These are phyloP conservation scores for Eumacrocentrus americanus DNA, from an alignment of 2,888 invertebrate species.

Conservation along the genomic window DNA sequence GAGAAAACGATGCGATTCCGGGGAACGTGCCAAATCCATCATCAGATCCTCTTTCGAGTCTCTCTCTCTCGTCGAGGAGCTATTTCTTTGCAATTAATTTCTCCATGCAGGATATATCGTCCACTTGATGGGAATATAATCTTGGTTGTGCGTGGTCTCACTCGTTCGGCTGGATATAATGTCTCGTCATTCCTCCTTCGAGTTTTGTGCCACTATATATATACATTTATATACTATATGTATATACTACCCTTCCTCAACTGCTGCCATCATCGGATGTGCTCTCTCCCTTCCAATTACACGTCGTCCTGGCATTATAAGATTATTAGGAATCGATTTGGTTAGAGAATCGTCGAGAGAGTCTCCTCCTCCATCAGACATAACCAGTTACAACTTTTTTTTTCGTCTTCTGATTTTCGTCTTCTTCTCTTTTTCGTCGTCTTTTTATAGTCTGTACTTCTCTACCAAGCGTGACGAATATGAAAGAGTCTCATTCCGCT, in stretches of 20 bases:
- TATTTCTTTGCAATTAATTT: conserved; percentile 40
- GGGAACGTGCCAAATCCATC: conserved; percentile 30
- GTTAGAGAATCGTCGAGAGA: neutral
- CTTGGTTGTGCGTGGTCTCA: conserved; percentile 54
- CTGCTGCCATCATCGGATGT: conserved; percentile 16
- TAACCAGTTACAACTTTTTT: neutral
- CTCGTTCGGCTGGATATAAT: conserved; percentile 42
- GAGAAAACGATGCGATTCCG: conserved; percentile 9
- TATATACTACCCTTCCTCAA: neutral
- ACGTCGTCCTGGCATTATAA: conserved; percentile 25
- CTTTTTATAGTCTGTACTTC: neutral
- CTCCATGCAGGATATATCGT: conserved; percentile 32
- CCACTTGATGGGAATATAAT: conserved; percentile 56
- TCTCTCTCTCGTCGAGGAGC: conserved; percentile 5
- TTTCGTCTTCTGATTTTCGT: neutral
- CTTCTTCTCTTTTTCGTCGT: neutral
- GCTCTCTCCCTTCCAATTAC: conserved; percentile 21
- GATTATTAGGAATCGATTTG: conserved; percentile 31
- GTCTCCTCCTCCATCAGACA: neutral
- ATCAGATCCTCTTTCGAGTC: conserved; percentile 15
- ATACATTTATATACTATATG: too few relatives aligned
- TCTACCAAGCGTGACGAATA: conserved; percentile 5
- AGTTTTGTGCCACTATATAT: neutral
- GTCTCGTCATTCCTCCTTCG: conserved; percentile 17
- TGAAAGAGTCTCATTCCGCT: neutral